Conservation (phyloP, 2,113 vertebrate genomes). For the Morone saxatilis region DNA sequence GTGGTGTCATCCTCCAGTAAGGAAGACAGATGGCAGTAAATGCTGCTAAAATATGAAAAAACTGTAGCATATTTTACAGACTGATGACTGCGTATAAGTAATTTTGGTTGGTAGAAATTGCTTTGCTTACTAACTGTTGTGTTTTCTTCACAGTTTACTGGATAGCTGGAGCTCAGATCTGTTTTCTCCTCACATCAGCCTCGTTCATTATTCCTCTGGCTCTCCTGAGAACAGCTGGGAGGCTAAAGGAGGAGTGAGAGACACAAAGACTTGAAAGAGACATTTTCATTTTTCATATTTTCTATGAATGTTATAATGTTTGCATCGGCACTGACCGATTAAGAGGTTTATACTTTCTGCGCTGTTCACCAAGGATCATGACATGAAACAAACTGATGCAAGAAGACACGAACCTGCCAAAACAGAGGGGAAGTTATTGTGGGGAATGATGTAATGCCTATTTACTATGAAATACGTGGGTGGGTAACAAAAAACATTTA, state of each 20-base stretch:
- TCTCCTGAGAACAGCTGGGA: conserved; percentile 79
- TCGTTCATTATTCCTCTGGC: conserved; percentile 89
- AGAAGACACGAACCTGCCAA: conserved; percentile 7
- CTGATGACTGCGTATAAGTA: background rate
- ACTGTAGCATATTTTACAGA: background rate
- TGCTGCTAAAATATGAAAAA: background rate
- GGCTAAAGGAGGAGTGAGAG: conserved; percentile 76
- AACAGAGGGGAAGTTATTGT: background rate
- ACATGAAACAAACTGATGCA: conserved; percentile 16
- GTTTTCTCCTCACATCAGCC: conserved; percentile 86
- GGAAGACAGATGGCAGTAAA: background rate
- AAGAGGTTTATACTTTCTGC: background rate
- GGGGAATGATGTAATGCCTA: conserved; percentile 14
- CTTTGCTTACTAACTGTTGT: background rate
- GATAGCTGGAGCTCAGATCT: conserved; percentile 90
- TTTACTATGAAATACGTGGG: background rate
- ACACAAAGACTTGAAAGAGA: conserved; percentile 2
- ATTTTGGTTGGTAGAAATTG: background rate
- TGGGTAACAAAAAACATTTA: background rate
- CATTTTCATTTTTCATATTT: background rate
- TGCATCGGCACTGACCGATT: conserved; percentile 42
- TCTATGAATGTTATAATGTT: conserved; percentile 48
- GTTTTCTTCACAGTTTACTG: conserved; percentile 90
- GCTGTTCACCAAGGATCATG: background rate
- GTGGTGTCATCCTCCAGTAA: conserved; percentile 89